Percentiles rank a stretch among this genome's conserved stretches.
phyloP scores from a whole-genome alignment of 30 jellyfish, hydroid and myxozoan genomes.

The Hydractinia echinata region DNA sequence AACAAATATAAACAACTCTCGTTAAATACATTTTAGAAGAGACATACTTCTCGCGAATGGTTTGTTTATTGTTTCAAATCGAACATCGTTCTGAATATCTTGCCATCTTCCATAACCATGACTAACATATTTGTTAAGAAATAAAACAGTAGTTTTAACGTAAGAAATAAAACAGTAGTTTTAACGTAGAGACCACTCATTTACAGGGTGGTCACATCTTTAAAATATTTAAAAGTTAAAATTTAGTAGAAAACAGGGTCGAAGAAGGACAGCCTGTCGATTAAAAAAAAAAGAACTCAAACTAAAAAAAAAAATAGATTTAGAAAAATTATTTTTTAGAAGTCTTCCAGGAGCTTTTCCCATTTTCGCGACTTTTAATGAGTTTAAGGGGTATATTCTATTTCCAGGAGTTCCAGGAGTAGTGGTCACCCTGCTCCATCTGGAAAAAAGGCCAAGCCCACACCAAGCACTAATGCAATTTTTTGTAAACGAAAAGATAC shows the following conservation, averaged over 20 bases:
- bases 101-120: slow-evolving; percentile 99
- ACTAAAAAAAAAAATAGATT: too few species aligned
- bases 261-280: too few species aligned
- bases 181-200: neutral
- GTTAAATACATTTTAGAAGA: neutral
- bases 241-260: neutral
- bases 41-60: slow-evolving; percentile 95
- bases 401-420: too few species aligned
- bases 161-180: too few species aligned
- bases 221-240: neutral
- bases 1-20: neutral
- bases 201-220: too few species aligned
- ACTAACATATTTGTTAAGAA: slow-evolving; percentile 11
- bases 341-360: too few species aligned
- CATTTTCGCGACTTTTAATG: too few species aligned
- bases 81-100: slow-evolving; percentile 91
- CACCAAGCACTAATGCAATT: neutral
- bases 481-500: slow-evolving; percentile 53
- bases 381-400: too few species aligned
- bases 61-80: slow-evolving; percentile 87
- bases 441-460: neutral
- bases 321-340: too few species aligned
- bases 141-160: too few species aligned
- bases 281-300: too few species aligned
- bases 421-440: too few species aligned